Conservation (phyloP, 2,888 invertebrate species). For the Desoria tigrina region DNA sequence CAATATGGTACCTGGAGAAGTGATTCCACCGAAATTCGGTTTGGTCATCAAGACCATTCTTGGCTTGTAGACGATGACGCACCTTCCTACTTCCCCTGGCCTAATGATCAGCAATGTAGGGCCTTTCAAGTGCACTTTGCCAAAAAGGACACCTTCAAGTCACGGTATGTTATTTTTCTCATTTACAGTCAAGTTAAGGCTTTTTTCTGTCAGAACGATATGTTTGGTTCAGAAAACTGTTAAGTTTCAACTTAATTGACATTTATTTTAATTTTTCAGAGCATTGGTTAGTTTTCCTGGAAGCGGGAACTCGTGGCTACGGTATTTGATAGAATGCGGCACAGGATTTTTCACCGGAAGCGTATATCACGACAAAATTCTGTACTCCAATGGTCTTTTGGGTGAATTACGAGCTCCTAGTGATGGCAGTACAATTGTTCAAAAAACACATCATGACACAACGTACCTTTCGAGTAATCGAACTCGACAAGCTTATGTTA, state of each 20-base stretch:
- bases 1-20: slow-evolving; percentile 48
- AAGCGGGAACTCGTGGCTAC: slow-evolving; percentile 56
- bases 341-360: slow-evolving; percentile 56
- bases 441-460: slow-evolving; percentile 56
- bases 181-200: not conserved
- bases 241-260: too few species aligned
- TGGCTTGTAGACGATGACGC: slow-evolving; percentile 17
- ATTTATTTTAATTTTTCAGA: slow-evolving; percentile 32
- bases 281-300: slow-evolving; percentile 56
- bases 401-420: slow-evolving; percentile 55
- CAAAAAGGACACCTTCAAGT: slow-evolving; percentile 52
- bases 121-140: slow-evolving; percentile 53
- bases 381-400: slow-evolving; percentile 52
- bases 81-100: slow-evolving; percentile 51
- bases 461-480: slow-evolving; percentile 33
- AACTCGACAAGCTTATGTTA: slow-evolving; percentile 37
- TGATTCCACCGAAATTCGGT: slow-evolving; percentile 52
- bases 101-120: slow-evolving; percentile 52
- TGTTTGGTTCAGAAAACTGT: too few species aligned
- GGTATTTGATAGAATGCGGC: slow-evolving; percentile 56
- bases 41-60: slow-evolving; percentile 48
- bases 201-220: not conserved
- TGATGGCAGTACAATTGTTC: slow-evolving; percentile 55
- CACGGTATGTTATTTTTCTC: slow-evolving; percentile 41
- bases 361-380: slow-evolving; percentile 54